Conservation (phyloP, 2,888 invertebrate species). For the Protonemura montana region DNA sequence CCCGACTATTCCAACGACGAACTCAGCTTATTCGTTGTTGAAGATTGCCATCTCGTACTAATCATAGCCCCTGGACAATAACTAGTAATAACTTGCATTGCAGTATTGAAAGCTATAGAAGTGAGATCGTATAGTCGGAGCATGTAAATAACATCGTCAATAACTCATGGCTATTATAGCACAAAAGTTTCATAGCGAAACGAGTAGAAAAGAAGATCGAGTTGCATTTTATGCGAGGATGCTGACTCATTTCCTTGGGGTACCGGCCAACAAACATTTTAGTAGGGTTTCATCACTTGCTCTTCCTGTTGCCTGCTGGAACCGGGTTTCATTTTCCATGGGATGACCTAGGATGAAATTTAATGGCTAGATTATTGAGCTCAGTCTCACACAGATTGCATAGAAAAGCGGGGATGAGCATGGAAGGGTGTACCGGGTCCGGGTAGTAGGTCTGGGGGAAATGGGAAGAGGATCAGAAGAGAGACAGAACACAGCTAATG, state of each 20-base stretch:
- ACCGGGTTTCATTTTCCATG: slow-evolving; percentile 23
- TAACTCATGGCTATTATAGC: not conserved
- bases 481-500: not conserved
- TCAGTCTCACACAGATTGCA: slow-evolving; percentile 21
- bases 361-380: slow-evolving; percentile 46
- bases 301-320: not conserved
- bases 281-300: not conserved
- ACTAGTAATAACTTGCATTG: not conserved
- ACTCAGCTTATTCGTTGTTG: not conserved
- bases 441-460: not conserved
- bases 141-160: not conserved
- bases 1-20: not conserved
- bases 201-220: not conserved
- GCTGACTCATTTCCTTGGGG: not conserved
- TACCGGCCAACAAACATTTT: not conserved
- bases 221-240: not conserved
- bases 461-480: not conserved
- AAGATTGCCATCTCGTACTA: not conserved
- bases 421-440: not conserved
- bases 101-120: not conserved
- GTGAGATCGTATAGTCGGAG: not conserved
- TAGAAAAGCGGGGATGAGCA: slow-evolving; percentile 21
- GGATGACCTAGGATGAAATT: slow-evolving; percentile 45
- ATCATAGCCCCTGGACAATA: not conserved
- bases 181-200: not conserved